A percentile compares a stretch with the other conserved stretches of the same genome.
Conservation (phyloP, 2,113 vertebrate genomes). For the Notothenia rossii region DNA sequence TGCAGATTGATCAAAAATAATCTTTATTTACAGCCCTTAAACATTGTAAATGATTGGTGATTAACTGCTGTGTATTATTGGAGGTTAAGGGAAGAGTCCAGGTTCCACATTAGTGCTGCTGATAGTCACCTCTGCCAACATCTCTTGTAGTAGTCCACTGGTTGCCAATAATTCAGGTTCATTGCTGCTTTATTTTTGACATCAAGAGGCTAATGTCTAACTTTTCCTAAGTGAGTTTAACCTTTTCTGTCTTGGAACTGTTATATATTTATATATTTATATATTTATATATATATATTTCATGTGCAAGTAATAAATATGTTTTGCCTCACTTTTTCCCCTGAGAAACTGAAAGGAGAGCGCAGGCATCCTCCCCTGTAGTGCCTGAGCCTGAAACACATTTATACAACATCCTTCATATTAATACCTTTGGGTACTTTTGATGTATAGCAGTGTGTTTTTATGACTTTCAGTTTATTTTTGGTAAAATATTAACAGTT, state of each 20-base stretch:
- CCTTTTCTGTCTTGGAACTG: background rate
- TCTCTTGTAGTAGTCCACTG: conserved; percentile 28
- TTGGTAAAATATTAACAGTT: conserved; percentile 24
- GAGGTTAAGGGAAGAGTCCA: background rate
- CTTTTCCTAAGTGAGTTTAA: background rate
- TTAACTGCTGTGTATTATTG: background rate
- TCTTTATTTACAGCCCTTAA: no score
- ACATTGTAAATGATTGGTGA: background rate
- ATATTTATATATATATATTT: background rate
- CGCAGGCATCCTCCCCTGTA: background rate
- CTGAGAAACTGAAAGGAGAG: background rate
- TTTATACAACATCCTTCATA: background rate
- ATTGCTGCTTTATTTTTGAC: background rate
- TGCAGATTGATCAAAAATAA: no score
- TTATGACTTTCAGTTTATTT: conserved; percentile 1
- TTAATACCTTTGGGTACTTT: background rate
- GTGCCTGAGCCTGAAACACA: background rate
- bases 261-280: conserved; percentile 16
- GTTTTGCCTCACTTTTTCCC: background rate
- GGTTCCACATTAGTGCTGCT: conserved; percentile 13
- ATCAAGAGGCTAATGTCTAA: background rate
- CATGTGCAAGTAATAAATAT: background rate
- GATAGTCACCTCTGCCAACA: conserved; percentile 13
- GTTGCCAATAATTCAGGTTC: conserved; percentile 52
- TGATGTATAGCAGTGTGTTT: background rate